Evolutionary conservation across 2,113 vertebrate genomes (phyloP).

Genomic region (Clupea harengus): DNA sequence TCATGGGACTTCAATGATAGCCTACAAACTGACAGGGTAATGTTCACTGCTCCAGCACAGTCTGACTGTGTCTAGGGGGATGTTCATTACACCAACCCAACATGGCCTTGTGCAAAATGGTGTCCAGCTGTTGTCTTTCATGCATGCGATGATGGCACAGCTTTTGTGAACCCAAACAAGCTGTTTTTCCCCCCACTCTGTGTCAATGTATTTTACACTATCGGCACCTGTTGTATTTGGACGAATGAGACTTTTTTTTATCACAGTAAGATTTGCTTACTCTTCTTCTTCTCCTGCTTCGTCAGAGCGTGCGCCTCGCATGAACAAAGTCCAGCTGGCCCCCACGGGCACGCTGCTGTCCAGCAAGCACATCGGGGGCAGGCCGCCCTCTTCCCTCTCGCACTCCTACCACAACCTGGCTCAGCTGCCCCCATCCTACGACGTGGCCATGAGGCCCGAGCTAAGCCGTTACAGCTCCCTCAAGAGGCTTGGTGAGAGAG

Average conservation of each 20-base stretch:
- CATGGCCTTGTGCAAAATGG: not conserved
- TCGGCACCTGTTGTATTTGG: not conserved
- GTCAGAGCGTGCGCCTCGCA: conserved; percentile 69
- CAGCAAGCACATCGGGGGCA: conserved; percentile 73
- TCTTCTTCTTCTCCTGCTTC: conserved; percentile 13
- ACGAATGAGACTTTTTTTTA: not conserved
- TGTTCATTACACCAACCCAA: conserved; percentile 1
- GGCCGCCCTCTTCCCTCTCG: conserved; percentile 74
- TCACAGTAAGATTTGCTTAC: not conserved
- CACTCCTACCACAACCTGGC: conserved; percentile 91
- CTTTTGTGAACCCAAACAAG: conserved; percentile 5
- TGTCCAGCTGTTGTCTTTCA: conserved; percentile 10
- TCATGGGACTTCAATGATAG: not conserved
- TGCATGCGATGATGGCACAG: conserved; percentile 18
- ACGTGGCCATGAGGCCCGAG: conserved; percentile 77
- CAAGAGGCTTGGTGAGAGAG: conserved; percentile 82
- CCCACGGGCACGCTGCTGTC: conserved; percentile 66
- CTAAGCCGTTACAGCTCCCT: conserved; percentile 85
- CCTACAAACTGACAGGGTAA: not conserved
- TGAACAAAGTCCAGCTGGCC: conserved; percentile 74
- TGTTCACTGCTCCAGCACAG: not conserved
- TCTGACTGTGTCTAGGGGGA: not conserved
- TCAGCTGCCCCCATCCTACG: conserved; percentile 86
- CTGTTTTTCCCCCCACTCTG: not conserved
- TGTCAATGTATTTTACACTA: not conserved